Evolutionary conservation across 2,113 vertebrate genomes (phyloP), one percentile per base, ranked within the genome.

Genomic region (Eublepharis macularius): DNA sequence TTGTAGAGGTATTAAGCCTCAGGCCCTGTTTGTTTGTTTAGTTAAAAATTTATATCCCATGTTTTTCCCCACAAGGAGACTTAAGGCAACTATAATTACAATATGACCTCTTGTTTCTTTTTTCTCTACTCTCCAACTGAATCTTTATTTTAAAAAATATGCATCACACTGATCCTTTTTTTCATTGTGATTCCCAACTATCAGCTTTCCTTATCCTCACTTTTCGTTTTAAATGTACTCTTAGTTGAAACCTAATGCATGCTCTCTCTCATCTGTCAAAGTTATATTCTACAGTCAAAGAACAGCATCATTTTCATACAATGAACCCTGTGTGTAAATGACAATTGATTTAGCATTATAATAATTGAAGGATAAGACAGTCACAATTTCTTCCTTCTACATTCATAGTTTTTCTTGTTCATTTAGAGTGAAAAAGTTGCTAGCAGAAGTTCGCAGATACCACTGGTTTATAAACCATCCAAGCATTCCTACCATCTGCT

Each of bases 401-500:
- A n/a, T 68, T 87, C 65, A 84, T 32, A 45, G 6, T 77, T n/a
- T 26, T 0, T 0, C 21, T 72, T 19, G 21, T 49, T 86, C 32
- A 82, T 77, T 34, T 1, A 79, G 32, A 79, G 79, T 80, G 45
- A 43, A 69, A 87, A 78, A 1, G 8, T 0, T 86, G 34, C 47
- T 83, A 51, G 39, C 36, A 87, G 84, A 82, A 76, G 69, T 63
- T 76, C 2, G 32, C 17, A 63, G 3, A 10, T 29, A 77, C 49
- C 72, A 74, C 3, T n/a, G 47, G 70, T 86, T 90, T 86, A 81
- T 76, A 74, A 89, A 34, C 41, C 65, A 1, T 72, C 43, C 24
- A 73, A 84, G 47, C 86, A 91, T 81, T 92, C 78, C 83, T 87
- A 76, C 85, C 72, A 90, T 83, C 87, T 83, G 72, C 16, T 87